phyloP scores from a whole-genome alignment of 1,140 invertebrate species.

The Caenorhabditis tropicalis region DNA sequence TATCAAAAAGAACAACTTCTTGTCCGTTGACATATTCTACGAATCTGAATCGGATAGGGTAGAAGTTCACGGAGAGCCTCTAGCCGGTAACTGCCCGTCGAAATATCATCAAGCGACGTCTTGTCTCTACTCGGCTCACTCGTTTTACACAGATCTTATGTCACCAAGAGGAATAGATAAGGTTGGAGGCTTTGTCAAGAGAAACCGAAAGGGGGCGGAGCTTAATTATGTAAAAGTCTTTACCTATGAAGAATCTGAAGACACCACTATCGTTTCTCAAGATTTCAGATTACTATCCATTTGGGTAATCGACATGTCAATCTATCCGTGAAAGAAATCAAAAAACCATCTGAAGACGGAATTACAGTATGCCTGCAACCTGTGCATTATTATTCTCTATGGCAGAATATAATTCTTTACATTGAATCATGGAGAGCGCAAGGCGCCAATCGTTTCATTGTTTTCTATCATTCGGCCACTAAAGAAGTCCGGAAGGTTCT shows the following conservation, averaged over 20 bases:
- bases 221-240: too few relatives aligned
- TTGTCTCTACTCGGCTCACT: background rate
- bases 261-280: too few relatives aligned
- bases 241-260: too few relatives aligned
- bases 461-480: background rate
- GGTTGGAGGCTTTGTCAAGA: too few relatives aligned
- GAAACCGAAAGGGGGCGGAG: too few relatives aligned
- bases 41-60: background rate
- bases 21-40: background rate
- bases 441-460: background rate
- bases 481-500: background rate
- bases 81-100: background rate
- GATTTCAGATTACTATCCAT: background rate
- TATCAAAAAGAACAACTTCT: background rate
- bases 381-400: background rate
- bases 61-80: background rate
- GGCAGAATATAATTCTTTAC: background rate
- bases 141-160: too few relatives aligned
- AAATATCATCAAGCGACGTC: background rate
- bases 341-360: background rate
- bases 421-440: slow-evolving; percentile 17
- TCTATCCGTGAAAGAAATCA: background rate
- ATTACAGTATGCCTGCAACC: background rate
- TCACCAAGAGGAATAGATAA: too few relatives aligned
- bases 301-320: background rate